Evolutionary conservation across 2,797 vertebrate genomes (phyloP).

Genomic region (Chelonia mydas): DNA sequence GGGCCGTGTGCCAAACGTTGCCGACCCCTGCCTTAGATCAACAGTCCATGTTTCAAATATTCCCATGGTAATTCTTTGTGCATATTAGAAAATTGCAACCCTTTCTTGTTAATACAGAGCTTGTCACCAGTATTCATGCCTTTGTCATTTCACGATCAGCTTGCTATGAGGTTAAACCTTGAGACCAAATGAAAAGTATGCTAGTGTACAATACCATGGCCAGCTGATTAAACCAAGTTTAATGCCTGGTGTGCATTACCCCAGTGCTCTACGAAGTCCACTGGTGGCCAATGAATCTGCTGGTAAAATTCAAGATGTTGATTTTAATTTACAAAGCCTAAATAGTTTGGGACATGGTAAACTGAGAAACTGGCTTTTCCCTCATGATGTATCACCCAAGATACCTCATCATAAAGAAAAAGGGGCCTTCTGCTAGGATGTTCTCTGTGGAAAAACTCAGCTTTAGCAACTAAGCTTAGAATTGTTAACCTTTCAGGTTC

Average conservation of each 20-base stretch:
- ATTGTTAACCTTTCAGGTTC: not conserved
- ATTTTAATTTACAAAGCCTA: not conserved
- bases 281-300: not conserved
- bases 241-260: not conserved
- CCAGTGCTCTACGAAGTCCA: not conserved
- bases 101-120: not conserved
- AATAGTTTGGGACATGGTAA: not conserved
- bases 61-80: no score
- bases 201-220: not conserved
- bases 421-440: not conserved
- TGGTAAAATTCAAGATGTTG: rapidly evolving
- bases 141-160: not conserved
- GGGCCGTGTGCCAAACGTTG: no score
- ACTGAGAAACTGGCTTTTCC: not conserved
- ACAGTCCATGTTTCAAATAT: no score
- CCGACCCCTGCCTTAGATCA: no score
- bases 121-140: not conserved
- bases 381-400: not conserved
- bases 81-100: not conserved
- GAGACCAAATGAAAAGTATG: not conserved
- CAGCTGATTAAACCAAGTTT: not conserved
- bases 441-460: not conserved
- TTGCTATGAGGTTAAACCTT: not conserved
- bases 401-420: not conserved
- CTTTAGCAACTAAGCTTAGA: rapidly evolving